Conservation (phyloP, 2,888 invertebrate genomes). For the Agrochola lota region DNA sequence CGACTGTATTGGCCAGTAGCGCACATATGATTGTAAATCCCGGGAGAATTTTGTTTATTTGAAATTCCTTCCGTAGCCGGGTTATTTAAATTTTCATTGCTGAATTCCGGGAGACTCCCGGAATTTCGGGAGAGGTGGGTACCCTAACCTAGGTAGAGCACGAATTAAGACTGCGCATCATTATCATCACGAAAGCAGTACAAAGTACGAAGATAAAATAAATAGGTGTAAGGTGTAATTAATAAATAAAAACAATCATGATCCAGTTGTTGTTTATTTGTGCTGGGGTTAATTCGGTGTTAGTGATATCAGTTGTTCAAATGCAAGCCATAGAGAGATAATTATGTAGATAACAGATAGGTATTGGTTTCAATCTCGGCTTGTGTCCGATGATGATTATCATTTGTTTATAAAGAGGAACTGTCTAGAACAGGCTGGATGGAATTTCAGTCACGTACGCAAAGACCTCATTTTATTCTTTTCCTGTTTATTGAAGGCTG, state of each 20-base stretch:
- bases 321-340: conserved; percentile 48
- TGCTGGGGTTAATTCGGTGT: conserved; percentile 41
- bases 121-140: too few relatives aligned
- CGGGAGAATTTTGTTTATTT: too few relatives aligned
- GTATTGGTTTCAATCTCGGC: conserved; percentile 18
- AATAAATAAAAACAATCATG: conserved; percentile 31
- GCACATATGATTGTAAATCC: too few relatives aligned
- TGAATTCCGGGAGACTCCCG: too few relatives aligned
- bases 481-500: conserved; percentile 31
- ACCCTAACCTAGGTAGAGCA: too few relatives aligned
- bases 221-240: conserved; percentile 5
- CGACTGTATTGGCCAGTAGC: too few relatives aligned
- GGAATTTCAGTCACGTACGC: conserved; percentile 8
- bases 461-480: conserved; percentile 4
- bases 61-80: too few relatives aligned
- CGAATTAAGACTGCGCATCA: too few relatives aligned
- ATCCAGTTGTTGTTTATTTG: conserved; percentile 46
- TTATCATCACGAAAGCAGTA: background rate
- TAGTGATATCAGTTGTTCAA: conserved; percentile 40
- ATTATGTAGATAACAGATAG: conserved; percentile 25
- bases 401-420: conserved; percentile 41
- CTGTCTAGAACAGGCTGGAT: conserved; percentile 21
- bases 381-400: conserved; percentile 34
- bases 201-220: conserved; percentile 37
- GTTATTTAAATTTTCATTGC: too few relatives aligned